Base-by-base conservation (phyloP, 2,888 invertebrate species). In the Ophioninae sp. region DNA sequence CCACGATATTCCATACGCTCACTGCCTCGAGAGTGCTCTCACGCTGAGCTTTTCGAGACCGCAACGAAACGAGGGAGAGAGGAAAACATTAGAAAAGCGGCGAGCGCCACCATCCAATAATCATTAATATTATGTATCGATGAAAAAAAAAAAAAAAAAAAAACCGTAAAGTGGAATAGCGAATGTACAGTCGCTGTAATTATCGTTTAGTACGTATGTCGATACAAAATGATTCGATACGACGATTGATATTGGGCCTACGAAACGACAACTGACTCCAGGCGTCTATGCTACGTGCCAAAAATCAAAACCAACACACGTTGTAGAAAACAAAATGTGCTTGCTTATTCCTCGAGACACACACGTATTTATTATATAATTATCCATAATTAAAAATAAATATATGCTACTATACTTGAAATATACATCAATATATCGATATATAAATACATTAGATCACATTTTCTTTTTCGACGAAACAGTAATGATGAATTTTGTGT, bases 1-100 rank as follows among this genome's bases (percentile, higher is more conserved):
- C 41, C 76, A 39, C 76, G 70, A 81, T 76, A 81, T 81, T 81
- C 81, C 76, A 81, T 70, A 77, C 72, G 76, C 67, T 67, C 76
- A 77, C 77, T 77, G 81, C 72, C 81, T 81, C 81, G 81, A 59
- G 64, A 75, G 69, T 70, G 62, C 62, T 78, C 62, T 56, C 70
- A 56, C 20, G 20, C 70, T 10, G 67, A 67, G 72, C 59, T 75
- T 68, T 65, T 81, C 76, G 76, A 81, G 82, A 68, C 56, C 75
- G 59, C 59, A 61, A 75, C 37, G 73, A 62, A 23, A 62, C 20
- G 21, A 13, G 10, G 68, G 61, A 69, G 68, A 77, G 17, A 69
- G 6, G 2, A 17, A 70, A 30, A 0, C n/a, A 30, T 7, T 8
- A 37, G 13, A 37, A 30, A 37, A 67, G 39, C 20, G 21, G 39